These are phyloP conservation scores for Brachyopa scutellaris DNA, from an alignment of 2,888 invertebrate species.

Conservation along the genomic window DNA sequence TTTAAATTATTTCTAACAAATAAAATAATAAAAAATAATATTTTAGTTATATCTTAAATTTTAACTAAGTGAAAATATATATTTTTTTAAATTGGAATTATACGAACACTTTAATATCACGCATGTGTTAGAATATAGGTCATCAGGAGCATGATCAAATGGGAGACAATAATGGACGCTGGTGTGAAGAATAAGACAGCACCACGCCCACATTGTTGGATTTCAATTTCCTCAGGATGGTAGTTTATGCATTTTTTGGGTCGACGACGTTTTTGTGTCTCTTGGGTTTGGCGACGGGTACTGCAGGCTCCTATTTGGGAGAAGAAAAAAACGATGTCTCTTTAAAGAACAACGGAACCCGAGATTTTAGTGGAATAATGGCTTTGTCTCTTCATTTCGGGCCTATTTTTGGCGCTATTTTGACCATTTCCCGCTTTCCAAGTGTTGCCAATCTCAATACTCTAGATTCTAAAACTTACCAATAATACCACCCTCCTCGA, in stretches of 20 bases:
- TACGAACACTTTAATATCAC: constrained; percentile 79
- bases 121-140: constrained; percentile 79
- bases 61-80: constrained; percentile 53
- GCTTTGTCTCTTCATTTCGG: too few species aligned
- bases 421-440: too few species aligned
- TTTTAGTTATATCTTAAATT: constrained; percentile 66
- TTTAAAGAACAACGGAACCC: too few species aligned
- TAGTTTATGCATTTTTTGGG: constrained; percentile 93
- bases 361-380: too few species aligned
- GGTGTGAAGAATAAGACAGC: constrained; percentile 77
- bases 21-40: constrained; percentile 4
- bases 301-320: constrained; percentile 81
- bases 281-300: constrained; percentile 84
- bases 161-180: constrained; percentile 77
- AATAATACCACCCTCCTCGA: constrained; percentile 85
- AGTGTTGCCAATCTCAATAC: too few species aligned
- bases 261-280: constrained; percentile 88
- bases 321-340: background rate
- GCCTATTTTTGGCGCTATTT: too few species aligned
- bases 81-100: constrained; percentile 33
- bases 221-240: constrained; percentile 89
- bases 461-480: constrained; percentile 78
- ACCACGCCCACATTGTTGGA: constrained; percentile 81
- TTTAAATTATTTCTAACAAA: constrained; percentile 16
- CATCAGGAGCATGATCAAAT: constrained; percentile 78